Evolutionary conservation across 30 jellyfish, hydroid and myxozoan genomes (phyloP), one percentile per base, ranked within the genome.

Genomic region (Aurelia aurita): DNA sequence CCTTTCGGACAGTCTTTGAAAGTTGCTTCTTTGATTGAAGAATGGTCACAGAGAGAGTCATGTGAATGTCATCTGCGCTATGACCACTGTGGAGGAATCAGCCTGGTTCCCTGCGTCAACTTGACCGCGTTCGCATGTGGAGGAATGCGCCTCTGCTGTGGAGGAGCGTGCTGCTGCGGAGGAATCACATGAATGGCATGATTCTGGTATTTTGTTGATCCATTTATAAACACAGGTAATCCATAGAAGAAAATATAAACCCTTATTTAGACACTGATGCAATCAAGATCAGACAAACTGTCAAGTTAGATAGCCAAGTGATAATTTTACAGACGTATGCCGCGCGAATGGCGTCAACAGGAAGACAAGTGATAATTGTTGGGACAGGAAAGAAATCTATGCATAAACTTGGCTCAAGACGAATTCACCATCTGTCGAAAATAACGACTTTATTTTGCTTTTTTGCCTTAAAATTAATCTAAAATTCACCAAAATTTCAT

Each of bases 371-470:
- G 75, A 5, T 70, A 81, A 81, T 81, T 62, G 64, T 53, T 26
- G 82, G 28, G 22, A 19, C 65, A 31, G 25, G 84, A 27, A 81
- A 73, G 91, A 66, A 58, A 43, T 57, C 47, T 25, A 43, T 43
- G 35, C 26, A 74, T 15, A 31, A 22, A 46, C 57, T 32, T 51
- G 72, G 86, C 73, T 32, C 65, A 27, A 12, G 20, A 2, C 19
- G 47, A 35, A 49, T 23, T 32, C 58, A 57, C 84, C 91, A 81
- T 81, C 91, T 81, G 91, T 81, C 91, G 91, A 68, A 81, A 66
- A 66, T 81, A 25, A 28, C 13, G 53, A 32, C 39, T 32, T 10
- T 0, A 19, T 61, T 34, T 21, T 29, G 67, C 67, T 55, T 55
- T 55, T 55, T 55, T 9, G 13, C 51, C 16, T 6, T 39, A 39